These are phyloP conservation scores for Pseudolaguvia tuberculata DNA, from an alignment of 2,113 vertebrate species.

Conservation along the genomic window DNA sequence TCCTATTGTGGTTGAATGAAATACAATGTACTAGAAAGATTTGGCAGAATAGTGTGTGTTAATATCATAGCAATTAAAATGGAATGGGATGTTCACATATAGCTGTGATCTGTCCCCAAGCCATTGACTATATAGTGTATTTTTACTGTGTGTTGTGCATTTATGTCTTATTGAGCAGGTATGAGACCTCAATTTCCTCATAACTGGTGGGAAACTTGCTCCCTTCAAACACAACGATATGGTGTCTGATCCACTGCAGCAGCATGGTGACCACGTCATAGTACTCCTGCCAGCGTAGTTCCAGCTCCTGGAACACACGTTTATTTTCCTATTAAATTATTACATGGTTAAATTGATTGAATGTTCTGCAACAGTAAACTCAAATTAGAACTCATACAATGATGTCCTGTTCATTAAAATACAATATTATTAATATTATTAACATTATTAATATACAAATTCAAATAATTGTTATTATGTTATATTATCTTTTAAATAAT, in stretches of 20 bases:
- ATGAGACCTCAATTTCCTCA: constrained; percentile 82
- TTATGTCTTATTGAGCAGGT: background rate
- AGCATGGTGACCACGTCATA: constrained; percentile 85
- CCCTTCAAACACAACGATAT: constrained; percentile 82
- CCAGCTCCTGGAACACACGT: constrained; percentile 76
- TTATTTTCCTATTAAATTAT: background rate
- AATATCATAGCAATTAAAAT: no score
- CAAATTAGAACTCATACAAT: no score
- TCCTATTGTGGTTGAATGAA: no score
- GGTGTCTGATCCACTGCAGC: constrained; percentile 87
- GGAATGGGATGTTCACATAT: no score
- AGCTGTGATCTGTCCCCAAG: no score
- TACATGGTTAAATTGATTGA: background rate
- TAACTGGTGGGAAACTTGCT: constrained; percentile 83
- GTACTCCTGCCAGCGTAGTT: constrained; percentile 94
- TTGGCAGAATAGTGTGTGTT: no score
- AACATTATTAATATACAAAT: no score
- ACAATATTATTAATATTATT: no score
- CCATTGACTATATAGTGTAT: background rate
- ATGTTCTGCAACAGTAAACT: no score
- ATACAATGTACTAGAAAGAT: no score
- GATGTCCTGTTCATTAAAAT: background rate
- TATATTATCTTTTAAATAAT: background rate
- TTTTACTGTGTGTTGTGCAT: background rate
- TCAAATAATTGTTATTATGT: no score